phyloP scores from a whole-genome alignment of 2,797 vertebrate species.

The Intellagama lesueurii region DNA sequence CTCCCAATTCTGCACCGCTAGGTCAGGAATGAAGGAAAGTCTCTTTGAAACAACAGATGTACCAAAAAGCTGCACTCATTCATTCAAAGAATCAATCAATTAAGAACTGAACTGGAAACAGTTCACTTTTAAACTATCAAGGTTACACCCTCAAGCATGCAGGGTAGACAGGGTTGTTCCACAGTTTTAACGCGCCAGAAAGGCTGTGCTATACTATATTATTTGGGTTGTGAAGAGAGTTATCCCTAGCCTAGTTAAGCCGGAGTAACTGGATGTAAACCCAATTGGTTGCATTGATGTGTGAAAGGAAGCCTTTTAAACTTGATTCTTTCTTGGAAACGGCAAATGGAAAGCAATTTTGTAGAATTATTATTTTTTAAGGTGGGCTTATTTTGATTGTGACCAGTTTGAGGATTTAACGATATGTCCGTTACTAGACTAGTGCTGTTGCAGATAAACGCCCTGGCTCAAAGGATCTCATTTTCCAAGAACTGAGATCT shows the following conservation, averaged over 20 bases:
- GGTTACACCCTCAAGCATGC: neutral
- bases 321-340: neutral
- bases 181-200: neutral
- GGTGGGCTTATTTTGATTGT: neutral
- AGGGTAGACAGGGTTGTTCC: too few species aligned
- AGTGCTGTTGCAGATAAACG: neutral
- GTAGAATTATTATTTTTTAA: neutral
- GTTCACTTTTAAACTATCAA: neutral
- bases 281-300: neutral
- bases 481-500: neutral
- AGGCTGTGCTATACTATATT: neutral
- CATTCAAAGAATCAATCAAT: neutral
- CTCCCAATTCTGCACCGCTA: too few species aligned
- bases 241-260: neutral
- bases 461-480: neutral
- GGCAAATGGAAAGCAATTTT: neutral
- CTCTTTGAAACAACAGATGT: neutral
- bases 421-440: neutral
- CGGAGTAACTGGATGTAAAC: neutral
- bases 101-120: neutral
- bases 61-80: neutral
- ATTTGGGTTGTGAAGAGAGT: neutral
- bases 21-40: neutral
- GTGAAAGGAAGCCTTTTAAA: neutral
- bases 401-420: neutral